Evolutionary conservation across 92 coral and sea anemone genomes (phyloP).

Genomic region (Zoanthus gigantus): DNA sequence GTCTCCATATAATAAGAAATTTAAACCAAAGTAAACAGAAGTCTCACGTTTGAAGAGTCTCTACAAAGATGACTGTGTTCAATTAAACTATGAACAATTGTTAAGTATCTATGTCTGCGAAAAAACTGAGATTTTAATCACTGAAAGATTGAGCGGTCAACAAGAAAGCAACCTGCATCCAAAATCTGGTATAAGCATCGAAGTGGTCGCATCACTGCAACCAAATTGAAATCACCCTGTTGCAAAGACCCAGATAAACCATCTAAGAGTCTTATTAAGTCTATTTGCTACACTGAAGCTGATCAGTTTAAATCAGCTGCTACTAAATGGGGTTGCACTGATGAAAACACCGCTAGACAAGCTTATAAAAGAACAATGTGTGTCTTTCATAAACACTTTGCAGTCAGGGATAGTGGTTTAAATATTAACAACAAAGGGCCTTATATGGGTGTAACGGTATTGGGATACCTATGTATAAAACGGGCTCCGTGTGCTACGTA

Average conservation of each 20-base stretch:
- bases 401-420: slow-evolving; percentile 59
- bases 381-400: slow-evolving; percentile 48
- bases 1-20: slow-evolving; percentile 36
- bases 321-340: slow-evolving; percentile 70
- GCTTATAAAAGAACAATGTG: slow-evolving; percentile 46
- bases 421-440: slow-evolving; percentile 56
- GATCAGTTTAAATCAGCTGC: slow-evolving; percentile 53
- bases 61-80: slow-evolving; percentile 27
- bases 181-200: slow-evolving; percentile 66
- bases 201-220: slow-evolving; percentile 54
- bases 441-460: not conserved
- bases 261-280: slow-evolving; percentile 57
- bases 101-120: no score
- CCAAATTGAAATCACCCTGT: slow-evolving; percentile 55
- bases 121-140: slow-evolving; percentile 19
- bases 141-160: slow-evolving; percentile 41
- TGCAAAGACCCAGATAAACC: slow-evolving; percentile 58
- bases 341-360: slow-evolving; percentile 60
- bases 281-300: slow-evolving; percentile 64
- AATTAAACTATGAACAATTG: no score
- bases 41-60: not conserved
- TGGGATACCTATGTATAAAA: no score
- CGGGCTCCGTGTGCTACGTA: no score
- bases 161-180: slow-evolving; percentile 49
- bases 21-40: slow-evolving; percentile 24